Evolutionary conservation across 2,888 invertebrate genomes (phyloP).

Genomic region (Plebejus anna): DNA sequence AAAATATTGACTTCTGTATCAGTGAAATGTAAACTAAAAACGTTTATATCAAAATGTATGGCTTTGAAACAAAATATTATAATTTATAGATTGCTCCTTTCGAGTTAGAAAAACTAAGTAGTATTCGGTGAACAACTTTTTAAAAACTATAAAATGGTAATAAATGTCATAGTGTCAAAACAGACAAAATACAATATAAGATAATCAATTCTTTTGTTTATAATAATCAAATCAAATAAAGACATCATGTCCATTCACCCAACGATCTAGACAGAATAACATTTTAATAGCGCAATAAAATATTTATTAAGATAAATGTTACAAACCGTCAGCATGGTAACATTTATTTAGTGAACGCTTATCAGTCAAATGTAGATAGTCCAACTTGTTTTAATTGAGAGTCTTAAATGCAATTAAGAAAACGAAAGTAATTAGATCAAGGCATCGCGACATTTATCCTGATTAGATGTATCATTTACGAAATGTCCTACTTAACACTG

Average conservation of each 20-base stretch:
- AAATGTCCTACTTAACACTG: slow-evolving; percentile 4
- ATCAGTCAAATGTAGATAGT: slow-evolving; percentile 57
- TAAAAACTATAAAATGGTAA: slow-evolving; percentile 7
- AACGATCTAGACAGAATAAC: neutral
- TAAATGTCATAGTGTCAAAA: neutral
- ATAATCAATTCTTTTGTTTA: neutral
- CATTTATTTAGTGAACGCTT: slow-evolving; percentile 58
- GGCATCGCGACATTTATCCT: slow-evolving; percentile 48
- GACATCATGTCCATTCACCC: neutral
- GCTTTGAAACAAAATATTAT: neutral
- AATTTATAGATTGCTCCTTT: too few relatives aligned
- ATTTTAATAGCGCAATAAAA: slow-evolving; percentile 1
- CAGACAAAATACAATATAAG: neutral
- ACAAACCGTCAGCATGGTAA: slow-evolving; percentile 47
- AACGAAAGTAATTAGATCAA: slow-evolving; percentile 57
- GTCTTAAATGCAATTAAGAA: slow-evolving; percentile 66
- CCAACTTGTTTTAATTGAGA: slow-evolving; percentile 57
- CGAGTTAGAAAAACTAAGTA: neutral
- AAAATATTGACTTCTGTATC: slow-evolving; percentile 74
- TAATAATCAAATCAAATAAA: neutral
- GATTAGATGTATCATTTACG: slow-evolving; percentile 54
- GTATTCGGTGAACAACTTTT: neutral
- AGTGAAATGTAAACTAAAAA: slow-evolving; percentile 48
- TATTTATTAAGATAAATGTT: slow-evolving; percentile 36
- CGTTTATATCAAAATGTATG: neutral